Base-by-base conservation (phyloP, 2,113 vertebrate species). In the Falcunculus frontatus region DNA sequence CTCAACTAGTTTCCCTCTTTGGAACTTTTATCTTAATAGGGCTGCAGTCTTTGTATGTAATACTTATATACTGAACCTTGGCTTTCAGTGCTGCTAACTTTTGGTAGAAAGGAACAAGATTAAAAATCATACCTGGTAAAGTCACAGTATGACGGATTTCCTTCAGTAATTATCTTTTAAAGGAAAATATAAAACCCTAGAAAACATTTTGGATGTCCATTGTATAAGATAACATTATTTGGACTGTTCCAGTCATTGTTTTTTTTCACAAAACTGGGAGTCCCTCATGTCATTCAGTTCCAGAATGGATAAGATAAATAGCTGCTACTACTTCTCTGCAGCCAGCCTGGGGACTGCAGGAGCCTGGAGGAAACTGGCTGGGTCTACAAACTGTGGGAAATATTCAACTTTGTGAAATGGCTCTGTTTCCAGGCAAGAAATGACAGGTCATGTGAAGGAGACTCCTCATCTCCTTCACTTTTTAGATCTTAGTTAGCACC, bases 11-110 rank as follows among this genome's bases (percentile, higher is more conserved):
- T 79, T 93, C 55, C 39, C 63, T 96, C 26, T n/a, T 53, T 73
- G 53, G 41, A 85, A 87, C 55, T 95, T 93, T 80, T 57, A 46
- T 82, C 44, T 87, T 91, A 87, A 80, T 83, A 89, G 46, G 42
- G 6, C 30, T 91, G 57, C 84, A 87, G 46, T 92, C 19, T 53
- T 87, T 37, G 2, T 73, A 62, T 1, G 1, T 79, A 87, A 35
- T 20, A 64, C 56, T 82, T 85, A 55, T 23, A 70, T 26, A 76
- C 46, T 35, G 53, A 73, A 89, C n/a, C 30, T 85, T 76, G 69
- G 46, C 32, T 73, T 93, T 76, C 57, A 57, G 33, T n/a, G 46
- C 42, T 39, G 6, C 55, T 91, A 46, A 79, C 41, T 93, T 72
- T 32, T 77, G 15, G 30, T 53, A 62, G 63, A 76, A 65, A 83